These are phyloP conservation scores for Dicrurus megarhynchus DNA, from an alignment of 2,113 vertebrate genomes.

Conservation along the genomic window DNA sequence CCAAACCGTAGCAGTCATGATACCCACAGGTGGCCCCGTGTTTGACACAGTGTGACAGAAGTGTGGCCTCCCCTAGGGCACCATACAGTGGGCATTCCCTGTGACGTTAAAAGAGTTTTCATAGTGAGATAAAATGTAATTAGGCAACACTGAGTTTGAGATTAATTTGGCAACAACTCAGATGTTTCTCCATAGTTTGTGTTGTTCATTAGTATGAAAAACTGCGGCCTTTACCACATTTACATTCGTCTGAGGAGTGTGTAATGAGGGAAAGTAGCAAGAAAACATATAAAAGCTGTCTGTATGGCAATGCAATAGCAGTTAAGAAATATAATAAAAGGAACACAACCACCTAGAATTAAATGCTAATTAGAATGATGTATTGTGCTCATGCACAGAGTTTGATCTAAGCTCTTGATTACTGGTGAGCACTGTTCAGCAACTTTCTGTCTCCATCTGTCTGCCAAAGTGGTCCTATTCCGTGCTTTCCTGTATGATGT, in stretches of 20 bases:
- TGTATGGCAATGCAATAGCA: neutral
- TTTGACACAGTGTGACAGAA: neutral
- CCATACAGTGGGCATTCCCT: neutral
- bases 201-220: conserved; percentile 60
- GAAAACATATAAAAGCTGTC: conserved; percentile 47
- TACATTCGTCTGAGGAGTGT: conserved; percentile 41
- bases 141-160: conserved; percentile 19
- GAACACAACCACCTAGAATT: conserved; percentile 32
- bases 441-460: neutral
- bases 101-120: neutral
- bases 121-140: conserved; percentile 11
- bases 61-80: neutral
- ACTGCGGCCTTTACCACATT: conserved; percentile 13
- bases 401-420: conserved; percentile 16
- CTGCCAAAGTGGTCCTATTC: neutral
- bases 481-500: neutral
- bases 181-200: neutral
- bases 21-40: neutral
- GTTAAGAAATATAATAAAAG: conserved; percentile 64
- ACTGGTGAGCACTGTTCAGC: neutral
- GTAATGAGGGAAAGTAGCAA: conserved; percentile 54
- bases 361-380: conserved; percentile 56
- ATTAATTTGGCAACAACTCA: conserved; percentile 12
- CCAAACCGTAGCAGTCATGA: neutral
- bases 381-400: neutral